Base-by-base conservation (phyloP, 2,888 invertebrate species). In the Drosophila siamana region DNA sequence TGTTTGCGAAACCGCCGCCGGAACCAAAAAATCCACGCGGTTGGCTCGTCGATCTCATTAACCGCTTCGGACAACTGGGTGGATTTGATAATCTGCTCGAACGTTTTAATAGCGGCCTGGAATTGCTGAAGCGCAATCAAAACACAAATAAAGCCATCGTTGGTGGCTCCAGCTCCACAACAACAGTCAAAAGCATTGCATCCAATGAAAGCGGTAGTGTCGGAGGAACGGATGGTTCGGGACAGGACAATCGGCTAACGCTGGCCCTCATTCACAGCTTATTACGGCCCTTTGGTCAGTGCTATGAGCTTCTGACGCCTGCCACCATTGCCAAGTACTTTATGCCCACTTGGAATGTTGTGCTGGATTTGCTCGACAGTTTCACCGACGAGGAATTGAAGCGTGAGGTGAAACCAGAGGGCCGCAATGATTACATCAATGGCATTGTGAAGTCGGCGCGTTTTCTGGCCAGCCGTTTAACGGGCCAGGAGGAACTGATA, bases 11-110 rank as follows among this genome's bases (percentile, higher is more conserved):
- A 80, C 93, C 93, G 22, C 94, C 95, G 30, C 93, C 94, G 46
- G 98, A 98, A 92, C 95, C 96, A 57, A 95, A 98, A 89, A 95
- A 95, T 83, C 97, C 97, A 11, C 95, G 97, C 78, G 98, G 98
- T 64, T 99, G 98, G 98, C 95, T 99, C 76, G 98, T 98, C 69
- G 98, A 99, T 94, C 94, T 99, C 75, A 96, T 99, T 70, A 99
- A 99, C 94, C 94, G 96, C 89, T 99, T 98, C 93, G 99, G 98
- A 11, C 95, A 95, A 90, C 93, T 97, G 66, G 96, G 96, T 63
- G 99, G 99, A 63, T 99, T 99, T 92, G 95, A 97, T 87, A 95
- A 96, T 90, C 93, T 98, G 69, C 93, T 96, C 60, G 96, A 97
- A 88, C 94, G 97, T 81, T 98, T 98, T 93, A 96, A 97, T 92